Conservation (phyloP, 2,113 vertebrate species). For the Etheostoma spectabile region DNA sequence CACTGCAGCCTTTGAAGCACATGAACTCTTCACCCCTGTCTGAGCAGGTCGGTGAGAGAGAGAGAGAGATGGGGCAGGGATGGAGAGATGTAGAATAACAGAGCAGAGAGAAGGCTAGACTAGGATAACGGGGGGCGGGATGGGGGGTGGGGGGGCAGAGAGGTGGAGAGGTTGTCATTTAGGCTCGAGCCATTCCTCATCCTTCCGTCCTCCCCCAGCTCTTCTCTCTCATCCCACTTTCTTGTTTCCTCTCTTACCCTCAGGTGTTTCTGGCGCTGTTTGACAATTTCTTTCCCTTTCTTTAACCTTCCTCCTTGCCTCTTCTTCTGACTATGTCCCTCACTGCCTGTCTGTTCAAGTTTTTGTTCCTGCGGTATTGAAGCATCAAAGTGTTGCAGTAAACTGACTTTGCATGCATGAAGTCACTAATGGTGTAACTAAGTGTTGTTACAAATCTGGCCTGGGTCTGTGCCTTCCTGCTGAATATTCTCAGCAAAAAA, state of each 20-base stretch:
- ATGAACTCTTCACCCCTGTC: conserved; percentile 84
- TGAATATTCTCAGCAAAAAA: conserved; percentile 33
- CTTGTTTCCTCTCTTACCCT: conserved; percentile 56
- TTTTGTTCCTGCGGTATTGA: conserved; percentile 44
- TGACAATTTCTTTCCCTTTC: conserved; percentile 34
- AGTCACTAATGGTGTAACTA: conserved; percentile 60
- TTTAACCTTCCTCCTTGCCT: conserved; percentile 45
- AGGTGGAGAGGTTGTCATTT: conserved; percentile 76
- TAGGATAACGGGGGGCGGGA: conserved; percentile 45
- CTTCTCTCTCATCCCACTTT: conserved; percentile 57
- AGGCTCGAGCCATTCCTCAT: conserved; percentile 69
- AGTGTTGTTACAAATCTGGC: conserved; percentile 31
- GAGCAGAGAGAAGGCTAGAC: conserved; percentile 66
- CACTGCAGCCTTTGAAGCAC: conserved; percentile 84
- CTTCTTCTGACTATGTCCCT: conserved; percentile 45
- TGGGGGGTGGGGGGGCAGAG: conserved; percentile 22
- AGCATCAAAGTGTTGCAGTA: conserved; percentile 63
- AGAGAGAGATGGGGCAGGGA: conserved; percentile 75
- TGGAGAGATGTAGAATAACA: conserved; percentile 72
- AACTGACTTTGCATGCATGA: conserved; percentile 63
- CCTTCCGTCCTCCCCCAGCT: conserved; percentile 60
- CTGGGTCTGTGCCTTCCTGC: conserved; percentile 10
- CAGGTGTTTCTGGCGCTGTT: conserved; percentile 63
- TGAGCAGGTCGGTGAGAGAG: conserved; percentile 78
- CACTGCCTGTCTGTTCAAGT: conserved; percentile 33